phyloP scores from a whole-genome alignment of 2,113 vertebrate genomes.

The Alethe diademata region DNA sequence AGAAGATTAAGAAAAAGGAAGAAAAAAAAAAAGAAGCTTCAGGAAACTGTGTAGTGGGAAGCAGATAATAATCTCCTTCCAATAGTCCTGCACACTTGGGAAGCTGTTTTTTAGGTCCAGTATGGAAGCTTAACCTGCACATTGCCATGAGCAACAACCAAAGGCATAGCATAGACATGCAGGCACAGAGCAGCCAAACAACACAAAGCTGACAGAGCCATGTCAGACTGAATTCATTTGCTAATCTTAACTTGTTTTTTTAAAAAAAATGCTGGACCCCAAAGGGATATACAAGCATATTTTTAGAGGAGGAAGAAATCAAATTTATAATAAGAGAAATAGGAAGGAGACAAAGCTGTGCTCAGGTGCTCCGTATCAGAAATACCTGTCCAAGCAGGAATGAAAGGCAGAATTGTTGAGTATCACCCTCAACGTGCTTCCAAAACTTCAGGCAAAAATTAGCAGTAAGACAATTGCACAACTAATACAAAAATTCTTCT shows the following conservation, averaged over 20 bases:
- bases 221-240: neutral
- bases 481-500: neutral
- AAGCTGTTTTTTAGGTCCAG: neutral
- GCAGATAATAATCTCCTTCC: neutral
- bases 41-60: neutral
- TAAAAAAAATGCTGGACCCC: neutral
- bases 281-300: neutral
- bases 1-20: neutral
- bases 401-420: neutral
- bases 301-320: neutral
- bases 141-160: neutral
- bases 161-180: neutral
- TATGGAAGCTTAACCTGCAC: neutral
- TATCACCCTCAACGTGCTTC: neutral
- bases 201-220: neutral
- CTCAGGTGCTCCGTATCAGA: neutral
- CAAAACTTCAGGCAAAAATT: neutral
- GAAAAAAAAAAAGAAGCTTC: neutral
- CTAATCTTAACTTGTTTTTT: neutral
- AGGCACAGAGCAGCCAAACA: neutral
- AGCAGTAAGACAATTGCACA: neutral
- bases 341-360: neutral
- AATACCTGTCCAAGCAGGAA: neutral
- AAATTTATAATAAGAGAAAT: neutral
- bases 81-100: neutral